These are phyloP conservation scores for Tetragonula clypearis DNA, from an alignment of 1,140 invertebrate genomes.

Conservation along the genomic window DNA sequence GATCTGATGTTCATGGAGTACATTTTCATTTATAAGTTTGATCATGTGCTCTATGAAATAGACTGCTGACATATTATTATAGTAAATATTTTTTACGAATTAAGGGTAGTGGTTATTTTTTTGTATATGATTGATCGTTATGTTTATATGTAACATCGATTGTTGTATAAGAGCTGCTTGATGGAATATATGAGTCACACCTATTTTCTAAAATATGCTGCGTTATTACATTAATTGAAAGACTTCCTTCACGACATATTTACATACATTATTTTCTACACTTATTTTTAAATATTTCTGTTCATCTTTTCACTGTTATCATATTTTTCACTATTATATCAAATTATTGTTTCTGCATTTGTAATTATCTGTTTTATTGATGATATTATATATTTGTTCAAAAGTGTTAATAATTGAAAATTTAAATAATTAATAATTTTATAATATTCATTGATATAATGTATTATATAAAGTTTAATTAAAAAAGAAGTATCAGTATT, in stretches of 20 bases:
- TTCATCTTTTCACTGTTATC: not conserved
- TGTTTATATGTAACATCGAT: slow-evolving; percentile 67
- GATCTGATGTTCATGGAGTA: slow-evolving; percentile 52
- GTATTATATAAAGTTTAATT: slow-evolving; percentile 22
- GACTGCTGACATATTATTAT: slow-evolving; percentile 47
- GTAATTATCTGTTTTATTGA: not conserved
- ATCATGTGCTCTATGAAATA: slow-evolving; percentile 37
- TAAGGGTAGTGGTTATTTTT: slow-evolving; percentile 70
- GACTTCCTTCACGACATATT: slow-evolving; percentile 16
- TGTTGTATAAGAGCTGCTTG: slow-evolving; percentile 68
- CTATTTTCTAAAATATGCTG: slow-evolving; percentile 65
- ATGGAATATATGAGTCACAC: slow-evolving; percentile 66
- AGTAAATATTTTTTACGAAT: slow-evolving; percentile 69
- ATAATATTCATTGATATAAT: not conserved
- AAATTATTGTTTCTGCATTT: not conserved
- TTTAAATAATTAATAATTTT: slow-evolving; percentile 8
- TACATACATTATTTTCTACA: slow-evolving; percentile 11
- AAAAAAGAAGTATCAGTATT: slow-evolving; percentile 31
- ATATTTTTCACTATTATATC: not conserved
- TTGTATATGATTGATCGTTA: slow-evolving; percentile 71
- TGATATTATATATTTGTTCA: not conserved
- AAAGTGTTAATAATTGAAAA: not conserved
- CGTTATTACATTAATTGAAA: slow-evolving; percentile 34
- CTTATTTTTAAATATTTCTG: slow-evolving; percentile 10
- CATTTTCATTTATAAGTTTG: slow-evolving; percentile 43